These are phyloP conservation scores for Notocelia uddmanniana DNA, from an alignment of 2,888 invertebrate species.

Conservation along the genomic window DNA sequence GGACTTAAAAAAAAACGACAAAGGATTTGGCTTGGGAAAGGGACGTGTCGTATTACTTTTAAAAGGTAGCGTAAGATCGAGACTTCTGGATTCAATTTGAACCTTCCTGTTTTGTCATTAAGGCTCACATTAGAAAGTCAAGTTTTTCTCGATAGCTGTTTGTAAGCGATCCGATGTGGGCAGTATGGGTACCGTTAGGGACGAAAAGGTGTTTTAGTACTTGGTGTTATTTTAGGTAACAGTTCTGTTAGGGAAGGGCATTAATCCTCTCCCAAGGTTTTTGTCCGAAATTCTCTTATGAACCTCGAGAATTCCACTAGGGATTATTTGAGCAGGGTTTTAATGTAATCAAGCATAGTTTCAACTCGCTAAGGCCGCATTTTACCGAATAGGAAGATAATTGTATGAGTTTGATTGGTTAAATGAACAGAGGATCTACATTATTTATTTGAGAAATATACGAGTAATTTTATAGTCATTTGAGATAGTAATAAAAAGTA, in stretches of 20 bases:
- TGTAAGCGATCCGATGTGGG: constrained; percentile 2
- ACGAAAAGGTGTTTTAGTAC: constrained; percentile 34
- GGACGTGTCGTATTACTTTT: constrained; percentile 21
- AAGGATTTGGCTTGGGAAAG: constrained; percentile 35
- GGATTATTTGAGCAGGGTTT: not conserved
- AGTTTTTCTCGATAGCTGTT: not conserved
- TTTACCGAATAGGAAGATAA: not conserved
- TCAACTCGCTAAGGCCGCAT: not conserved
- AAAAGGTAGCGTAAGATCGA: constrained; percentile 11
- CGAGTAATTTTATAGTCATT: too few relatives aligned
- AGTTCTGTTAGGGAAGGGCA: constrained; percentile 34
- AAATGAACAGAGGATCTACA: too few relatives aligned
- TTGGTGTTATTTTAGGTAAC: constrained; percentile 40
- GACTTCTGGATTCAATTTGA: not conserved
- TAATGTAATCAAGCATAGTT: not conserved
- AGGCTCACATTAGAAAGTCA: not conserved
- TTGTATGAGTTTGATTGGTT: too few relatives aligned
- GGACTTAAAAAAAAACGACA: constrained; percentile 37
- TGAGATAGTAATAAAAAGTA: too few relatives aligned
- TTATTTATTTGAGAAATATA: too few relatives aligned
- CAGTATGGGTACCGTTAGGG: constrained; percentile 26
- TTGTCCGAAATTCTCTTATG: not conserved
- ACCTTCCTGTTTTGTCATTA: not conserved
- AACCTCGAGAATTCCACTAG: not conserved
- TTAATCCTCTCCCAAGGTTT: constrained; percentile 20